A percentile compares a stretch with the other conserved stretches of the same genome.
These are phyloP conservation scores for Dasyornis broadbenti DNA, from an alignment of 2,113 vertebrate genomes.

Conservation along the genomic window DNA sequence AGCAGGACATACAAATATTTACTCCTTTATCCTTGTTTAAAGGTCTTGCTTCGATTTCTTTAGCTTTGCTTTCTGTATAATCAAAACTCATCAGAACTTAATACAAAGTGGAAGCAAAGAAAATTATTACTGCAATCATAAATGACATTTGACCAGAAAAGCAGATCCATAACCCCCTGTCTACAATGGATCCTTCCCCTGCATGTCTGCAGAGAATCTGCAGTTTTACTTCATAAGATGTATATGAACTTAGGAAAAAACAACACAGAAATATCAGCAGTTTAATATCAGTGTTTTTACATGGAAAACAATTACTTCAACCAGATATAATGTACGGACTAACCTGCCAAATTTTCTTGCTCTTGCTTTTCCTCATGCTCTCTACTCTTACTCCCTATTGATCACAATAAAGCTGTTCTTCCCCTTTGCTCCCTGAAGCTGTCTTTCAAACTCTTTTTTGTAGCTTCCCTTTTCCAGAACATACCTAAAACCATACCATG, in stretches of 20 bases:
- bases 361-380: not conserved
- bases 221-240: not conserved
- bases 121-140: not conserved
- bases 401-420: not conserved
- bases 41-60: not conserved
- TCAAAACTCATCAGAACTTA: not conserved
- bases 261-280: not conserved
- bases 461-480: not conserved
- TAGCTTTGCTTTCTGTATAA: not conserved
- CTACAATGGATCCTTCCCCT: not conserved
- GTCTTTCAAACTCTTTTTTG: not conserved
- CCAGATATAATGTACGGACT: not conserved
- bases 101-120: not conserved
- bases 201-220: not conserved
- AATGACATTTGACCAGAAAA: not conserved
- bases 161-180: not conserved
- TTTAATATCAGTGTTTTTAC: not conserved
- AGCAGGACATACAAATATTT: constrained; percentile 23
- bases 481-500: rapidly evolving
- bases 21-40: not conserved
- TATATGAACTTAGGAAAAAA: not conserved
- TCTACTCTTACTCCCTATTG: not conserved
- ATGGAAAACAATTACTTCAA: not conserved
- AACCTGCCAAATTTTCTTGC: not conserved
- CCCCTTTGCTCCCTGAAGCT: not conserved